Evolutionary conservation across 2,888 invertebrate genomes (phyloP).

Genomic region (Lepidonotus clava): DNA sequence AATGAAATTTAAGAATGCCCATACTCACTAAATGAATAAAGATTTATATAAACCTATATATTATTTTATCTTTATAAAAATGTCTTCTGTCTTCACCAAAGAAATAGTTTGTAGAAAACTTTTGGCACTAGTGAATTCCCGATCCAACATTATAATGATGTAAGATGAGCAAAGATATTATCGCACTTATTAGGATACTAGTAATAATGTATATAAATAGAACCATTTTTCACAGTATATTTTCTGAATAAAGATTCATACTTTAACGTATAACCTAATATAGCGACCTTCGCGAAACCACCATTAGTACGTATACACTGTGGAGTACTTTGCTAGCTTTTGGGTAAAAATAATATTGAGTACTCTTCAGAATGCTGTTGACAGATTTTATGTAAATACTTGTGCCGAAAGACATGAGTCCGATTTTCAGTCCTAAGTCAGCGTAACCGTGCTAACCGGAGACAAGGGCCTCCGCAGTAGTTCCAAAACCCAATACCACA

Average conservation of each 20-base stretch:
- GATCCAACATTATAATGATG: neutral
- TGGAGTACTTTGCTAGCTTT: neutral
- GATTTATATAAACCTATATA: no score
- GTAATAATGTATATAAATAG: neutral
- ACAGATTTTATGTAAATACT: neutral
- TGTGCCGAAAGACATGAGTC: slow-evolving; percentile 15
- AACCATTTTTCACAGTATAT: neutral
- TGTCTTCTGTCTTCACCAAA: no score
- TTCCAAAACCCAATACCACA: slow-evolving; percentile 28
- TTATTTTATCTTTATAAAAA: no score
- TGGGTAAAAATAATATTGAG: neutral
- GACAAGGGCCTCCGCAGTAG: slow-evolving; percentile 20
- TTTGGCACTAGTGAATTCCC: neutral
- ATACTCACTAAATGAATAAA: no score
- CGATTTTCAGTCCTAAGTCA: neutral
- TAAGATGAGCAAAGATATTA: neutral
- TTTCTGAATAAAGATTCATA: neutral
- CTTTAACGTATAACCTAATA: neutral
- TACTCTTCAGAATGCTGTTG: neutral
- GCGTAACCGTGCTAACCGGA: neutral
- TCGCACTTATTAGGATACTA: neutral
- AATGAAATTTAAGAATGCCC: no score
- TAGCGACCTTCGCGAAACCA: neutral
- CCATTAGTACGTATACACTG: neutral
- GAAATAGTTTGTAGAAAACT: no score